phyloP scores from a whole-genome alignment of 2,888 invertebrate genomes.

The Pemphredon lugubris region DNA sequence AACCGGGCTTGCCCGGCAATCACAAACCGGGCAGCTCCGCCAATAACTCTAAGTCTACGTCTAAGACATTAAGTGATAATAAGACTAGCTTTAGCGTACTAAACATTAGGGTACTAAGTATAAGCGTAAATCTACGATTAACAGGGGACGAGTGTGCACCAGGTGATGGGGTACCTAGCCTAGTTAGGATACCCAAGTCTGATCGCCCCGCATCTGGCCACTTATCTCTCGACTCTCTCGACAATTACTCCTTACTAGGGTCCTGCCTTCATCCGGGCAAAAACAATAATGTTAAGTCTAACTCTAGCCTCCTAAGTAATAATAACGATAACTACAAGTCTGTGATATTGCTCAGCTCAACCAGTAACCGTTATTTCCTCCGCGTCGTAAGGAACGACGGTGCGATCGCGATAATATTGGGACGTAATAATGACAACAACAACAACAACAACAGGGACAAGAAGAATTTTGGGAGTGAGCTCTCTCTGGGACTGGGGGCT shows the following conservation, averaged over 20 bases:
- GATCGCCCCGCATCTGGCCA: slow-evolving; percentile 79
- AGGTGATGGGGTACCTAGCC: slow-evolving; percentile 80
- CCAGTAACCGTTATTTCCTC: slow-evolving; percentile 79
- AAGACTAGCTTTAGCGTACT: slow-evolving; percentile 81
- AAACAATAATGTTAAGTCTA: slow-evolving; percentile 81
- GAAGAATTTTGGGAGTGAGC: too few species aligned
- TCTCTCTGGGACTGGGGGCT: too few species aligned
- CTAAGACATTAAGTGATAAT: slow-evolving; percentile 82
- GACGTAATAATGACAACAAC: too few species aligned
- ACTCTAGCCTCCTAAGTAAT: slow-evolving; percentile 80
- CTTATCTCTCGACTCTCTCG: slow-evolving; percentile 77
- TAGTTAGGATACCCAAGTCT: slow-evolving; percentile 82
- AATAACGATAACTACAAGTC: slow-evolving; percentile 80
- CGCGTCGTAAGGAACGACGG: slow-evolving; percentile 56
- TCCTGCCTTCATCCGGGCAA: slow-evolving; percentile 79
- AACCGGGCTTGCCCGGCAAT: slow-evolving; percentile 76
- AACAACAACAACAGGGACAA: too few species aligned
- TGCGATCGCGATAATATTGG: slow-evolving; percentile 54
- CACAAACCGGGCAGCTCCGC: slow-evolving; percentile 78
- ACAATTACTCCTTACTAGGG: slow-evolving; percentile 80
- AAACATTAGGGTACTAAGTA: slow-evolving; percentile 80
- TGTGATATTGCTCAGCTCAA: slow-evolving; percentile 82
- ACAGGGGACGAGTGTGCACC: slow-evolving; percentile 75
- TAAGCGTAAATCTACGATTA: slow-evolving; percentile 78
- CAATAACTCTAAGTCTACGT: slow-evolving; percentile 81